Conservation (phyloP, 2,113 vertebrate species). For the Irena cyanogastra region DNA sequence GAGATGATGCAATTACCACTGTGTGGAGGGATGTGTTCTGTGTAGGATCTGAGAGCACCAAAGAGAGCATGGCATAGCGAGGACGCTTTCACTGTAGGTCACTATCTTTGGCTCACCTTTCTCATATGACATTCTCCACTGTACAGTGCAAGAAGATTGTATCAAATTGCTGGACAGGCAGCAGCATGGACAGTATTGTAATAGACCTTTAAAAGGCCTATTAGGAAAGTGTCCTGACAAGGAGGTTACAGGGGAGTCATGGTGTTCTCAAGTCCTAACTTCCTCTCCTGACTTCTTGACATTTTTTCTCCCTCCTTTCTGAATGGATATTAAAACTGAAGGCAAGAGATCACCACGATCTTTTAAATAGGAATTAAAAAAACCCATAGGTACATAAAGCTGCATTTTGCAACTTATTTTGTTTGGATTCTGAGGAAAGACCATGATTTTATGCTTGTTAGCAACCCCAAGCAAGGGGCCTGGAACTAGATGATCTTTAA, state of each 20-base stretch:
- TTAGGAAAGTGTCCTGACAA: background rate
- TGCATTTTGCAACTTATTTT: background rate
- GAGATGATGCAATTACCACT: background rate
- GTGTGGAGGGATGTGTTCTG: background rate
- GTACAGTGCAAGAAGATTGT: background rate
- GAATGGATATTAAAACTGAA: background rate
- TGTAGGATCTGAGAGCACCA: background rate
- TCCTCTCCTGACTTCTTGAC: background rate
- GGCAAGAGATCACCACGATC: background rate
- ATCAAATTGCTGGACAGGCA: background rate
- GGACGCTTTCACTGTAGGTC: background rate
- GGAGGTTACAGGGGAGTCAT: background rate
- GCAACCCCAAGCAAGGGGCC: background rate
- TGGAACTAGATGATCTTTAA: background rate
- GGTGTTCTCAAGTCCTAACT: background rate
- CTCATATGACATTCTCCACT: background rate
- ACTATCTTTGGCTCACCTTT: background rate
- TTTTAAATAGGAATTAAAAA: background rate
- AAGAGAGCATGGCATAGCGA: fast-evolving
- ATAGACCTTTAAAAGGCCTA: background rate
- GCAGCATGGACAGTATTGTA: background rate
- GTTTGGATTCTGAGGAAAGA: background rate
- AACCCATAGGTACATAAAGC: background rate
- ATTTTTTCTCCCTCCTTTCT: background rate
- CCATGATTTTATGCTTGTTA: background rate